Conservation (phyloP, 2,888 invertebrate species). For the Acholoe squamosa region DNA sequence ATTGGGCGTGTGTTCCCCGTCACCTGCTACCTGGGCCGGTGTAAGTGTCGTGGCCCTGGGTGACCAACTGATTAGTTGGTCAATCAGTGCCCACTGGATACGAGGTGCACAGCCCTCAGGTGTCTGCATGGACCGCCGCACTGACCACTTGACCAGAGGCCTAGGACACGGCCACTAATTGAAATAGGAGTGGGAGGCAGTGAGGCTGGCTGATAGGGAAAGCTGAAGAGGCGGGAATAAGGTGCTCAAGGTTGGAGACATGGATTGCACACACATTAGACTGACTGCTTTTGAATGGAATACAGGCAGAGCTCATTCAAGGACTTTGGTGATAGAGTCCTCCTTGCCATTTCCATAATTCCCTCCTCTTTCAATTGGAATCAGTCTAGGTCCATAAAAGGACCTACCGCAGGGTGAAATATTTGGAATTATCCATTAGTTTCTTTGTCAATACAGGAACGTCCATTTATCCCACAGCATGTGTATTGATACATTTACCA, state of each 20-base stretch:
- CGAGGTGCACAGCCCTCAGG: not conserved
- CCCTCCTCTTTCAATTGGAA: no score
- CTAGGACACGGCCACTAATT: slow-evolving; percentile 25
- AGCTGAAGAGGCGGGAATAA: not conserved
- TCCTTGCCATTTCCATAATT: no score
- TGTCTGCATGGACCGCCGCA: not conserved
- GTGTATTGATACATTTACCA: no score
- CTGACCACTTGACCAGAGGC: slow-evolving; percentile 5
- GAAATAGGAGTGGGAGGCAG: not conserved
- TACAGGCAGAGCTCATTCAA: not conserved
- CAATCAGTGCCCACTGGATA: slow-evolving; percentile 2
- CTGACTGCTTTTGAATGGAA: not conserved
- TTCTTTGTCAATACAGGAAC: no score
- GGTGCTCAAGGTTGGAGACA: not conserved
- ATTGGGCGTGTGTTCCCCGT: slow-evolving; percentile 10
- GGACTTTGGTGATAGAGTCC: no score
- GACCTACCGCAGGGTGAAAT: no score
- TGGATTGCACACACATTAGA: not conserved
- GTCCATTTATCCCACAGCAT: no score
- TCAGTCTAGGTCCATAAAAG: no score
- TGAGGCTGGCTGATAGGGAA: not conserved
- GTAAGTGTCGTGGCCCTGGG: slow-evolving; percentile 12
- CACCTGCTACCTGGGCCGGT: not conserved
- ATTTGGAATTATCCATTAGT: no score
- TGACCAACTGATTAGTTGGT: slow-evolving; percentile 41